phyloP scores from a whole-genome alignment of 2,113 vertebrate genomes.

The Prinia subflava region DNA sequence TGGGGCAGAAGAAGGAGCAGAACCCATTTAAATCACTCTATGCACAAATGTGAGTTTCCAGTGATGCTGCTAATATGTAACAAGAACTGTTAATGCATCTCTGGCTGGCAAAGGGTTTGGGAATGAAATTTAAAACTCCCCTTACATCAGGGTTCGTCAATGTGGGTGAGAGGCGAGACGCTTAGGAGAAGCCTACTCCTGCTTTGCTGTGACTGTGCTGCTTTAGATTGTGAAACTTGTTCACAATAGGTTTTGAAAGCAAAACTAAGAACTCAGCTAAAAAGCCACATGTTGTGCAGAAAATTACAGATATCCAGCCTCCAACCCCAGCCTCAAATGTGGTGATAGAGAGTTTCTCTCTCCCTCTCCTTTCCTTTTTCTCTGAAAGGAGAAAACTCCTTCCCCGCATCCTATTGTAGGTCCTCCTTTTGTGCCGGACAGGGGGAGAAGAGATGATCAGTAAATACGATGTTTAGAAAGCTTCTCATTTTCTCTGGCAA shows the following conservation, averaged over 20 bases:
- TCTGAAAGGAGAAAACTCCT: not conserved
- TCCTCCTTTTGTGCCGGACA: not conserved
- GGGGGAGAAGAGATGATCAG: not conserved
- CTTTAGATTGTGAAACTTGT: not conserved
- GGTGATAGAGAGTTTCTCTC: not conserved
- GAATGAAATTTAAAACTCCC: not conserved
- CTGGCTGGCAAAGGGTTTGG: not conserved
- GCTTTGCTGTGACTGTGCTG: not conserved
- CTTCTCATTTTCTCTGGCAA: not conserved
- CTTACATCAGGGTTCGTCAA: not conserved
- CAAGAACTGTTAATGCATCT: not conserved
- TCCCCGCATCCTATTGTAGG: not conserved
- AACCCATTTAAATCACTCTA: not conserved
- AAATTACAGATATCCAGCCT: not conserved
- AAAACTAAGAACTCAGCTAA: not conserved
- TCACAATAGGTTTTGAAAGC: not conserved
- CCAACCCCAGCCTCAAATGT: not conserved
- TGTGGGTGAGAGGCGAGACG: not conserved
- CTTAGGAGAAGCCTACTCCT: not conserved
- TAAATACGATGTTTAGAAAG: not conserved
- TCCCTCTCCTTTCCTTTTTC: not conserved
- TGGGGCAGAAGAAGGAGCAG: not conserved
- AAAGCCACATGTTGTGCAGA: not conserved
- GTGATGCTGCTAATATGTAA: not conserved
- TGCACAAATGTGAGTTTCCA: accelerated